Evolutionary conservation across 2,888 invertebrate genomes (phyloP).

Genomic region (Rotaria sp.): DNA sequence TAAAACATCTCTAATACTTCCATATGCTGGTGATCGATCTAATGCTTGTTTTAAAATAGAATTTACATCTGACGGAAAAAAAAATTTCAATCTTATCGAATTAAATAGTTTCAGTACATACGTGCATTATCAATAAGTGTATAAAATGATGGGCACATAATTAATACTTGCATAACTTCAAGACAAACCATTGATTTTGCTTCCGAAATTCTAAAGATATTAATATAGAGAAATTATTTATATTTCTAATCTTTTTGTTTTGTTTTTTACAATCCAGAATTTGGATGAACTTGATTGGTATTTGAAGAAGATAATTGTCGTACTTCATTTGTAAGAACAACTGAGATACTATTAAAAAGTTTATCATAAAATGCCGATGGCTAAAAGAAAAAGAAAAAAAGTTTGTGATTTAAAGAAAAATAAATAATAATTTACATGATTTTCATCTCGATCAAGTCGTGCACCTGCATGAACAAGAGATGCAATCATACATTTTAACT

Average conservation of each 20-base stretch:
- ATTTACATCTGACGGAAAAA: not conserved
- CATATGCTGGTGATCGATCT: slow-evolving; percentile 6
- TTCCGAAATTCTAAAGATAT: not conserved
- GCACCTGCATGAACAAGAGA: slow-evolving; percentile 16
- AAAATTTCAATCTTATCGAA: not conserved
- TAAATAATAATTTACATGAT: not conserved
- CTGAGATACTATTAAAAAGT: not conserved
- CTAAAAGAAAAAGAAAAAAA: not conserved
- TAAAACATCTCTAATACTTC: slow-evolving; percentile 9
- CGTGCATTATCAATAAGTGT: not conserved
- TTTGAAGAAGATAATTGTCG: not conserved
- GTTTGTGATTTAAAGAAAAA: not conserved
- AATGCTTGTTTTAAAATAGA: not conserved
- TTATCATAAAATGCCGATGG: slow-evolving; percentile 20
- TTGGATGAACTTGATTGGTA: not conserved
- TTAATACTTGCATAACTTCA: slow-evolving; percentile 17
- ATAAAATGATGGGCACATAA: not conserved
- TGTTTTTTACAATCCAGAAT: not conserved
- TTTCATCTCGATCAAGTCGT: not conserved
- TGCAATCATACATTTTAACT: not conserved
- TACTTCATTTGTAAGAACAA: not conserved
- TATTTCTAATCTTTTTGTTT: not conserved
- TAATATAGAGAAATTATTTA: not conserved
- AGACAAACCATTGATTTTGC: slow-evolving; percentile 19
- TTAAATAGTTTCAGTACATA: not conserved